Conservation (phyloP, 2,113 vertebrate genomes). For the cattle (Bos taurus) region DNA sequence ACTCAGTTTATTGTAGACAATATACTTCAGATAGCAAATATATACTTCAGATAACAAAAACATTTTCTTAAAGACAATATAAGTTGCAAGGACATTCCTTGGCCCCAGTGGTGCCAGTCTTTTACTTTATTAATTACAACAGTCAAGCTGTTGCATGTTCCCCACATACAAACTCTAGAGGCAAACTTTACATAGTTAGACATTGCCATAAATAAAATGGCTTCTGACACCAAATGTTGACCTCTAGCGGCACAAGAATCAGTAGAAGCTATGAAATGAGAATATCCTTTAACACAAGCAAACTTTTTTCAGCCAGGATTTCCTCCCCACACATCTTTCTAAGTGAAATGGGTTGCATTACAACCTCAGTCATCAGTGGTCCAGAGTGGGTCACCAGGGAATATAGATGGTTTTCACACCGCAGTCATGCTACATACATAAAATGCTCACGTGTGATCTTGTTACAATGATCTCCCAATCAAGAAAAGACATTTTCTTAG, state of each 20-base stretch:
- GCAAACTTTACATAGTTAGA: neutral
- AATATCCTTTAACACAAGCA: neutral
- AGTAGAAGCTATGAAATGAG: neutral
- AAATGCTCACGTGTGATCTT: neutral
- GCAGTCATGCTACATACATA: neutral
- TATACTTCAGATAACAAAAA: neutral
- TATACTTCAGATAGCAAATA: neutral
- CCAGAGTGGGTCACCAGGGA: neutral
- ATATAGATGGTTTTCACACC: neutral
- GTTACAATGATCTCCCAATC: slow-evolving; percentile 17
- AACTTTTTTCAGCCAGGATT: neutral
- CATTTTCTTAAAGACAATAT: neutral
- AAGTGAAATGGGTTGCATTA: neutral
- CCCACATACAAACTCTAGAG: neutral
- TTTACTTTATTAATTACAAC: neutral
- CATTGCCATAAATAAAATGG: neutral
- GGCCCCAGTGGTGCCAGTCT: neutral
- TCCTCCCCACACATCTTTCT: neutral
- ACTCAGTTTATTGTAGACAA: neutral
- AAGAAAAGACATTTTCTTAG: slow-evolving; percentile 1
- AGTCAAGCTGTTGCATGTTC: neutral
- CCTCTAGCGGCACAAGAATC: neutral
- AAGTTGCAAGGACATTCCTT: neutral
- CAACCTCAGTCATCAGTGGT: neutral
- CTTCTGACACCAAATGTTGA: neutral